Evolutionary conservation across 2,888 invertebrate species (phyloP), one percentile per base, ranked within the genome.

Genomic region (Ichneumoninae sp.): DNA sequence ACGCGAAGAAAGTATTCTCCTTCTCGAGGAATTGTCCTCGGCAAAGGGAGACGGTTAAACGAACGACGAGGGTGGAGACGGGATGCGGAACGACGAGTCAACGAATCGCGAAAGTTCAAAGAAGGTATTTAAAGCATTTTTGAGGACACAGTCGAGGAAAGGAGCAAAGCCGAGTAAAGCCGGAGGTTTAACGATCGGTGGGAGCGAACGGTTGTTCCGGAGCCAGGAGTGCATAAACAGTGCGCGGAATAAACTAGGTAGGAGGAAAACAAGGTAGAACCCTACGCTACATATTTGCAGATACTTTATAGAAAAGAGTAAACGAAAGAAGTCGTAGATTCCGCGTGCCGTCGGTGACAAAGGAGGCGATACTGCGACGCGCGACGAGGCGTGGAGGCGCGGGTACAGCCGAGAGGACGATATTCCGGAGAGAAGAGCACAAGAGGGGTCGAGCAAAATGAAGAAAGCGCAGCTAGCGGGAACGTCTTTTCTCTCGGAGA

Each of bases 401-500:
- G n/a, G 22, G 33, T 47, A 76, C 8, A 22, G 47, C 4, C 52
- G 16, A 33, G 40, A 44, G 50, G 54, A 16, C 40, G 68, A 63
- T 63, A 68, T 40, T 54, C 13, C 13, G 47, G 52, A 13, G 80
- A 26, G 70, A 44, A 44, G 47, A 44, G 13, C 13, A 71, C 33
- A 44, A 69, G 79, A 66, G 68, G n/a, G 44, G 57, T 30, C 68
- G 54, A 66, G 65, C 40, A 50, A 57, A 57, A 78, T 50, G 33
- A 65, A 68, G 57, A 79, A 70, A 79, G 71, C 52, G 66, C 26
- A 52, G 70, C 70, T 40, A 54, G 57, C 70, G 57, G 47, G 57
- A 79, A 68, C 75, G 69, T 71, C 63, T 71, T 52, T 66, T 75
- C 5, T 22, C 68, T 74, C 7, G 8, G 69, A 83, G 70, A 85